Conservation (phyloP, 2,888 invertebrate species). For the Acanthococcus lagerstroemiae region DNA sequence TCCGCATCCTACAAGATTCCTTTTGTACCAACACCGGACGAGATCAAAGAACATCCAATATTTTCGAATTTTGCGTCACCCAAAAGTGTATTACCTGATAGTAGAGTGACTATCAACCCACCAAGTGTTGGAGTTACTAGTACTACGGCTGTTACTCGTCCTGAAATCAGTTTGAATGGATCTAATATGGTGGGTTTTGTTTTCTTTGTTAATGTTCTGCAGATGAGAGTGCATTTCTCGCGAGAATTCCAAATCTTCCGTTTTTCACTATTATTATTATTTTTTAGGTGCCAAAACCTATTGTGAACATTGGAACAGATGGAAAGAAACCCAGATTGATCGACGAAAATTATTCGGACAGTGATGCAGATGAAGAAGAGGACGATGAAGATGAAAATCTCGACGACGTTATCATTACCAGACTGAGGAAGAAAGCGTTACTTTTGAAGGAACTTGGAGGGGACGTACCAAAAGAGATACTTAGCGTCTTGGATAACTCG, state of each 20-base stretch:
- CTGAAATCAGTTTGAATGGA: too few relatives aligned
- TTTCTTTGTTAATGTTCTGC: too few relatives aligned
- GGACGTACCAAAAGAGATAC: slow-evolving; percentile 19
- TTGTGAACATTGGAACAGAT: too few relatives aligned
- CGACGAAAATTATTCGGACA: slow-evolving; percentile 1
- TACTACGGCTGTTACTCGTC: too few relatives aligned
- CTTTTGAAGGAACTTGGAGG: slow-evolving; percentile 43
- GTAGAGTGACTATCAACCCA: too few relatives aligned
- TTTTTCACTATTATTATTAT: too few relatives aligned
- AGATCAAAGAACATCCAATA: slow-evolving; percentile 6
- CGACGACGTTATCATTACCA: slow-evolving; percentile 49
- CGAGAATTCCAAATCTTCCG: too few relatives aligned
- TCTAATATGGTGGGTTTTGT: too few relatives aligned
- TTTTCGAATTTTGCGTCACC: background rate
- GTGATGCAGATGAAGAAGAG: slow-evolving; percentile 31
- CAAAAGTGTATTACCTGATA: too few relatives aligned
- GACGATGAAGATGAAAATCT: slow-evolving; percentile 41
- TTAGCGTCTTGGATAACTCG: slow-evolving; percentile 19
- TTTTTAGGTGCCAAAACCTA: too few relatives aligned
- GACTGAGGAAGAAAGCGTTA: slow-evolving; percentile 47
- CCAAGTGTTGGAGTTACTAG: too few relatives aligned
- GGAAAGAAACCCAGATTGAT: background rate
- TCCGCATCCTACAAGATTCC: background rate
- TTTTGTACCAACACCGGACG: background rate
- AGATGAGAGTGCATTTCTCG: too few relatives aligned